These are phyloP conservation scores for Acanthurus tractus DNA, from an alignment of 2,797 vertebrate genomes.

Conservation along the genomic window DNA sequence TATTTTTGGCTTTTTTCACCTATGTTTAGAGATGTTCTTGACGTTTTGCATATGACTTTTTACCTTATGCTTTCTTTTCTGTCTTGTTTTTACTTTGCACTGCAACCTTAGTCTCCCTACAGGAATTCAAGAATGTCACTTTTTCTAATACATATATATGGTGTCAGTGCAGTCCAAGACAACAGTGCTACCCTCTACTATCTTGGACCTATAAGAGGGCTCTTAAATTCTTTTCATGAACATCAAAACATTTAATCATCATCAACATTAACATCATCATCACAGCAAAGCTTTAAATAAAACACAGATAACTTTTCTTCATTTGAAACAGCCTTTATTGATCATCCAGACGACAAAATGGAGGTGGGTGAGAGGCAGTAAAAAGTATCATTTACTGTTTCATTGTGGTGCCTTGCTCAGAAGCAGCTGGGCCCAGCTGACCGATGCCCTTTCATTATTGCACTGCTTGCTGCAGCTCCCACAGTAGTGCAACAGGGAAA, in stretches of 20 bases:
- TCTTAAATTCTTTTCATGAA: background rate
- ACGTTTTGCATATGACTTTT: too few species aligned
- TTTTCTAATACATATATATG: background rate
- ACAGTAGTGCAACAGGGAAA: conserved; percentile 99
- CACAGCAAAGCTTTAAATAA: background rate
- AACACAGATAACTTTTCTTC: conserved; percentile 9
- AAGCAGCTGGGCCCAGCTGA: conserved; percentile 75
- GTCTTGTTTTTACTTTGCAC: too few species aligned
- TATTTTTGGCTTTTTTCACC: too few species aligned
- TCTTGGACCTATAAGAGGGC: background rate
- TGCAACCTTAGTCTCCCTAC: background rate
- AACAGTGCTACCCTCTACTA: too few species aligned
- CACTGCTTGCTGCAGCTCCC: conserved; percentile 91
- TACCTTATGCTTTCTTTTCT: background rate
- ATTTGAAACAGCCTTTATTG: conserved; percentile 38
- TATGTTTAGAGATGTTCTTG: too few species aligned
- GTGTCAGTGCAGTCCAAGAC: too few species aligned
- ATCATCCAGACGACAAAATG: background rate
- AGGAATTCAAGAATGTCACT: background rate
- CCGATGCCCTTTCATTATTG: conserved; percentile 97
- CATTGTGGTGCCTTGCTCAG: conserved; percentile 16
- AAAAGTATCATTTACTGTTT: background rate
- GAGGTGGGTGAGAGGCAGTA: background rate
- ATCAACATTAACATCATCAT: background rate
- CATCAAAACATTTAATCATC: background rate